Evolutionary conservation across 2,888 invertebrate species (phyloP).

Genomic region (Archips crataeganus): DNA sequence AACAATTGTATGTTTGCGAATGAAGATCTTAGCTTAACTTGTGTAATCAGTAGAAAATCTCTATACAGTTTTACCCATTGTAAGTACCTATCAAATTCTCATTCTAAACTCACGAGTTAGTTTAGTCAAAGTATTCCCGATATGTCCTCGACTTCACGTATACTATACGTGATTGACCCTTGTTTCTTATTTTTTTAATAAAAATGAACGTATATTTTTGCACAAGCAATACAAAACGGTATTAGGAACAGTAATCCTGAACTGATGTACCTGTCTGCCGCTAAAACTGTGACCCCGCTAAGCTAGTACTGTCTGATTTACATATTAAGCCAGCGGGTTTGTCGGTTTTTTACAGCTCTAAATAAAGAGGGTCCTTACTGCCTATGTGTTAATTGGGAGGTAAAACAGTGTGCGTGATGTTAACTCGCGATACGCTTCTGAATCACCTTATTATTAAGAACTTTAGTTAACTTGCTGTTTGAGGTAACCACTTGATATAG

Average conservation of each 20-base stretch:
- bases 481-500: neutral
- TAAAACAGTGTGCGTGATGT: constrained; percentile 1
- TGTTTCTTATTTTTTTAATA: neutral
- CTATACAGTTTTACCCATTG: too few species aligned
- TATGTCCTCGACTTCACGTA: too few species aligned
- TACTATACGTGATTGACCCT: too few species aligned
- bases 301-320: constrained; percentile 11
- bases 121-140: too few species aligned
- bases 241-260: neutral
- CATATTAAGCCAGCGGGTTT: constrained; percentile 17
- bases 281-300: constrained; percentile 11
- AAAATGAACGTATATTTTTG: neutral
- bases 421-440: neutral
- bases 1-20: too few species aligned
- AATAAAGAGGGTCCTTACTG: constrained; percentile 17
- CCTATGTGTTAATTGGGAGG: constrained; percentile 1
- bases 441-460: neutral
- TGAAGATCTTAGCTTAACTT: too few species aligned
- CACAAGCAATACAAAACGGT: neutral
- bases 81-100: too few species aligned
- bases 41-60: too few species aligned
- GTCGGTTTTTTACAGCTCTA: constrained; percentile 16
- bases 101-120: too few species aligned
- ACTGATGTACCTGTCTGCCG: neutral
- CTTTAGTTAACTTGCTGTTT: neutral